These are phyloP conservation scores for Onthophagus taurus DNA, from an alignment of 1,140 invertebrate genomes.

Conservation along the genomic window DNA sequence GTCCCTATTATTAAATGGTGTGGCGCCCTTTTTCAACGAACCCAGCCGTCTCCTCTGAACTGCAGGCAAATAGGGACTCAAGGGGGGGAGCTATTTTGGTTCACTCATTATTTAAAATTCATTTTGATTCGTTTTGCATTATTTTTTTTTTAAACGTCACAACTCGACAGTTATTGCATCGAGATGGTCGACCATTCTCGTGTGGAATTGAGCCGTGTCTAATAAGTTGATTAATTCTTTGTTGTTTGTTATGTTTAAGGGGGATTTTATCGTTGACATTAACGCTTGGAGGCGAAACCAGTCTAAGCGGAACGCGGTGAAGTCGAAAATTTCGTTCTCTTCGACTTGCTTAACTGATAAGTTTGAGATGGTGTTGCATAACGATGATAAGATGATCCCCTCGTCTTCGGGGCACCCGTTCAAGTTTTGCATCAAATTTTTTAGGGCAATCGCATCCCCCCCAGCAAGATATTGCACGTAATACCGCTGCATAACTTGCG, in stretches of 20 bases:
- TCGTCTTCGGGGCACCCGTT: constrained; percentile 88
- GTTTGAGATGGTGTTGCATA: constrained; percentile 81
- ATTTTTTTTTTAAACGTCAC: too few species aligned
- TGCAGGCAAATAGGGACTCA: too few species aligned
- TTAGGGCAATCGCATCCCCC: constrained; percentile 88
- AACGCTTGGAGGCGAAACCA: constrained; percentile 97
- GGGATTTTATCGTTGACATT: constrained; percentile 76
- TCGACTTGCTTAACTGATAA: constrained; percentile 93
- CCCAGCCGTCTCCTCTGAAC: too few species aligned
- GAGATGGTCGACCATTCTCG: constrained; percentile 97
- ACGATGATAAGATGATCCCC: constrained; percentile 84
- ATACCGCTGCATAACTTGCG: constrained; percentile 80
- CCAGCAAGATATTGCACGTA: constrained; percentile 95
- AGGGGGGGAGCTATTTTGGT: too few species aligned
- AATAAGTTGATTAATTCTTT: constrained; percentile 81
- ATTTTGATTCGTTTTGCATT: too few species aligned
- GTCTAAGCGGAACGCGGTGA: constrained; percentile 81
- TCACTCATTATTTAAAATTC: too few species aligned
- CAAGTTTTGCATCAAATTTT: constrained; percentile 82
- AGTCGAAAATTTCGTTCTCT: constrained; percentile 94
- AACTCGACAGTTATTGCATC: too few species aligned
- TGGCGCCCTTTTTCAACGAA: too few species aligned
- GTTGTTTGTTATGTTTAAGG: constrained; percentile 76
- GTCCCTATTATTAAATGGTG: too few species aligned
- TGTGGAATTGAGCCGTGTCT: constrained; percentile 94